phyloP scores from a whole-genome alignment of 2,888 invertebrate genomes.

The Cremastinae sp. region DNA sequence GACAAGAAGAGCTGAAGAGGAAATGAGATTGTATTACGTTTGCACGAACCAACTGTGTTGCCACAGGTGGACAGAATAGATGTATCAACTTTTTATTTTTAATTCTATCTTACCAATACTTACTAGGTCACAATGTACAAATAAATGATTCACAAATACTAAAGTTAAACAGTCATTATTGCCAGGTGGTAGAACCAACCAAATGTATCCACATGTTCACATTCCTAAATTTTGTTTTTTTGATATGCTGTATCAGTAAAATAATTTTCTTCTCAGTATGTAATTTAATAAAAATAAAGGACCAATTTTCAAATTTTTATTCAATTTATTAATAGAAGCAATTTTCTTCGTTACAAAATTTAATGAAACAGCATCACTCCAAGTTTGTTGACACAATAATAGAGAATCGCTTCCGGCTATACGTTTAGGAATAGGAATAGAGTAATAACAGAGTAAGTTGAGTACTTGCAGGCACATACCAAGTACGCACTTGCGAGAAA shows the following conservation, averaged over 20 bases:
- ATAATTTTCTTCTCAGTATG: background rate
- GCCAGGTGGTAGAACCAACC: too few species aligned
- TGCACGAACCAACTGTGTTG: conserved; percentile 95
- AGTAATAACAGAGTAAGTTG: conserved; percentile 61
- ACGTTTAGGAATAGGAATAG: conserved; percentile 57
- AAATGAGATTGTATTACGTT: conserved; percentile 98
- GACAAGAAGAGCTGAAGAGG: conserved; percentile 97
- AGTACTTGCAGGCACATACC: conserved; percentile 58
- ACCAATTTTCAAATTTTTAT: conserved; percentile 57
- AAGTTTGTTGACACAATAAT: conserved; percentile 60
- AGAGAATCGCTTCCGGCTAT: conserved; percentile 55
- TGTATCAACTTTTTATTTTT: conserved; percentile 14
- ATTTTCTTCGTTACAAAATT: conserved; percentile 70
- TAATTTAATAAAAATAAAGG: background rate
- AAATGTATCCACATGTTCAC: too few species aligned
- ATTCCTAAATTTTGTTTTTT: background rate
- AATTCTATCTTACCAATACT: conserved; percentile 21
- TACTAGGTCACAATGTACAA: conserved; percentile 21
- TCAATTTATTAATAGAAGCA: conserved; percentile 70
- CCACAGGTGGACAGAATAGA: conserved; percentile 97
- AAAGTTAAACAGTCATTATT: conserved; percentile 1
- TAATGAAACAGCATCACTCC: conserved; percentile 61
- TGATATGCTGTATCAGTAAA: background rate
- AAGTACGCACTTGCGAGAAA: conserved; percentile 41
- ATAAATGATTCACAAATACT: conserved; percentile 36